Conservation (phyloP, 2,797 vertebrate species). For the Crypturellus tataupa region DNA sequence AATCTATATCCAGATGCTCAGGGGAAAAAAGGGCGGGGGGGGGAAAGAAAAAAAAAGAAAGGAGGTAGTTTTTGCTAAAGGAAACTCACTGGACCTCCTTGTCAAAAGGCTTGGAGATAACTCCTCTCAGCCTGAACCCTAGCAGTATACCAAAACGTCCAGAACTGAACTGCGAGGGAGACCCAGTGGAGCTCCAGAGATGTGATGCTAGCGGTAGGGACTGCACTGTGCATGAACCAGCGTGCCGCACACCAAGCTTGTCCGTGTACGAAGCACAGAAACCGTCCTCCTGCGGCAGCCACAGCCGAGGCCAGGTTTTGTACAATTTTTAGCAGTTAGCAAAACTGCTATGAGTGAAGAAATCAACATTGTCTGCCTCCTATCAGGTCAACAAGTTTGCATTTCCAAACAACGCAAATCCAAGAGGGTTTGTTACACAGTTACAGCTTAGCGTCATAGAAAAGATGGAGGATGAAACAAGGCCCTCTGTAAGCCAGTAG, state of each 20-base stretch:
- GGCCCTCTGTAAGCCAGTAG: background rate
- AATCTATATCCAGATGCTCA: background rate
- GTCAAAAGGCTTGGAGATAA: background rate
- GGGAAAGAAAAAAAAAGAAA: background rate
- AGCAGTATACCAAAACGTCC: background rate
- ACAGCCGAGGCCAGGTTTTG: background rate
- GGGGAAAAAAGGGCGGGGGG: background rate
- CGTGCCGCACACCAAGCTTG: background rate
- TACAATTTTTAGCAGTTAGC: background rate
- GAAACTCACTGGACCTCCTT: background rate
- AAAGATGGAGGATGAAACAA: slow-evolving; percentile 19
- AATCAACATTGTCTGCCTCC: background rate
- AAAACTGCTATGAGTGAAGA: background rate
- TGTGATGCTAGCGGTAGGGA: background rate
- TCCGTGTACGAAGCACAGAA: background rate
- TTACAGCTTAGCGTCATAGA: slow-evolving; percentile 22
- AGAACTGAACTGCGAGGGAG: background rate
- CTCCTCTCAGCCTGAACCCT: background rate
- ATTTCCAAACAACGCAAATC: slow-evolving; percentile 24
- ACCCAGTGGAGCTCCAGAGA: background rate
- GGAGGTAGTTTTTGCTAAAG: background rate
- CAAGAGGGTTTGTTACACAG: slow-evolving; percentile 13
- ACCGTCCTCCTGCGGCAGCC: background rate
- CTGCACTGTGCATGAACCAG: background rate
- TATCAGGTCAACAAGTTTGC: background rate